Evolutionary conservation across 2,888 invertebrate genomes (phyloP), one percentile per base, ranked within the genome.

Genomic region (Melieria omissa): DNA sequence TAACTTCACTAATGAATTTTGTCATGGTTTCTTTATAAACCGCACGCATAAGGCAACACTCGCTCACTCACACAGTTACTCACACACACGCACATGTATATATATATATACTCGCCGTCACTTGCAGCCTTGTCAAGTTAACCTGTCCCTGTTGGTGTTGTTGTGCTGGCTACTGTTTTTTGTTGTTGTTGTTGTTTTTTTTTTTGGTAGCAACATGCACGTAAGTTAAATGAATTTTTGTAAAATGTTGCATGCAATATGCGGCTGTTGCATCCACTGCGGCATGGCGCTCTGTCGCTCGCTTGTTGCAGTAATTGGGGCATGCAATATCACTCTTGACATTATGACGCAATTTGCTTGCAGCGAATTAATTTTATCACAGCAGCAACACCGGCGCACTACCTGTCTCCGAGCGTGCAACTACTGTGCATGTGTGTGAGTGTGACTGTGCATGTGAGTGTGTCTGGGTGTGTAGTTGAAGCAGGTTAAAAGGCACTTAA

Each of bases 291-390:
- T 41, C 64, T 41, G 46, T 14, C 49, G 14, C 41, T 10, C 60
- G 44, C 45, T 49, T 47, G 71, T 46, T 67, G 75, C 70, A 73
- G 81, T 83, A 83, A 83, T 83, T 83, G 83, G 84, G 82, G 83
- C 83, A 81, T 84, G 83, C 79, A 83, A 81, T 83, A 82, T 83
- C 82, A 84, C 82, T 84, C 83, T 83, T 84, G 84, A 83, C 83
- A 84, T 83, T 83, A 84, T 84, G 83, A 83, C 67, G 78, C 74
- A 75, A 76, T 76, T 74, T 65, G 65, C 76, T 75, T 68, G 74
- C 73, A 76, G 77, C 75, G 74, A 77, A 76, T 77, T 77, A 77
- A 75, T 76, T 74, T 76, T 76, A 58, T 47, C 66, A 66, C 57
- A 57, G 42, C 14, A 57, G 12, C 58, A 49, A 52, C 9, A 47